Evolutionary conservation across 1,140 invertebrate species (phyloP), one percentile per base, ranked within the genome.

Genomic region (Achatina immaculata): DNA sequence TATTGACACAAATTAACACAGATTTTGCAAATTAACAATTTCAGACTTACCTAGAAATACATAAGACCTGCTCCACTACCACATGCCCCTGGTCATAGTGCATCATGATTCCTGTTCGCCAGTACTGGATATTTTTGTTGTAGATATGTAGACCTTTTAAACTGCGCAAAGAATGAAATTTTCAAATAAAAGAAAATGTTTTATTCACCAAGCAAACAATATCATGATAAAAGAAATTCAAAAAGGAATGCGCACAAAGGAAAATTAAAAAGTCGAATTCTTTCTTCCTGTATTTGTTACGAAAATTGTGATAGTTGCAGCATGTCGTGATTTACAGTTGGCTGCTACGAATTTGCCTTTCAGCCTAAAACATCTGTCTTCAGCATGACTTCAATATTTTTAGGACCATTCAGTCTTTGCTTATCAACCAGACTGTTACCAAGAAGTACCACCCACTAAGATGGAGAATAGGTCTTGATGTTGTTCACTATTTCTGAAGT

Each of bases 71-170:
- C 31, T 80, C 78, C 40, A 80, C 78, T 11, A 80, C 78, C 9
- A 80, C 45, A 58, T 51, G 48, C 36, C 78, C 78, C n/a, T 72
- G 78, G 36, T 72, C 78, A 72, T 80, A 48, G 14, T n/a, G 43
- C 11, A 80, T 58, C 66, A 80, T 71, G 38, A 80, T 80, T 3
- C 78, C 78, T 16, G 78, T 71, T 34, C 36, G 36, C 78, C 78
- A 80, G 48, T 51, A 80, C 45, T 80, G 78, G 6, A 80, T 80
- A 36, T 80, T 80, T 36, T 80, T 80, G 40, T 80, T 78, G 31
- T 42, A 48, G 40, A 78, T 68, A 48, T 68, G 51, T 6, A 78
- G 43, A 78, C 76, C 76, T 45, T 45, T 78, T 31, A 78, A 45
- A 24, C 58, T 68, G 40, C 11, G 11, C 16, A 21, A 2, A 7